Evolutionary conservation across 2,113 vertebrate genomes (phyloP).

Genomic region (Vombatus ursinus): DNA sequence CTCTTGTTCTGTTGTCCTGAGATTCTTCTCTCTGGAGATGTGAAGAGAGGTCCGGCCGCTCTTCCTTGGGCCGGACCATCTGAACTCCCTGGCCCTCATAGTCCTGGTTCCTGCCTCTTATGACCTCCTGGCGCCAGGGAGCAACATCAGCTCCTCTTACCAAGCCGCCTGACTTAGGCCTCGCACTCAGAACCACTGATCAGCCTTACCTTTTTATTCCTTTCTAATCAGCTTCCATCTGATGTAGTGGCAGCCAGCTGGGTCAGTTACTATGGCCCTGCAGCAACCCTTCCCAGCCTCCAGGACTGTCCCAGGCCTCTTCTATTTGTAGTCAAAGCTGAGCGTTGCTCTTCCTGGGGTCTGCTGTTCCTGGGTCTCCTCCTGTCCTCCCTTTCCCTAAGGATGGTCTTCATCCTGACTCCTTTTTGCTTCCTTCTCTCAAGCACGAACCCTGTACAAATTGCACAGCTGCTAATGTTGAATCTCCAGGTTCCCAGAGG

Average conservation of each 20-base stretch:
- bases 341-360: background rate
- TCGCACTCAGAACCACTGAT: background rate
- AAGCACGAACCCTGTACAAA: background rate
- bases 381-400: background rate
- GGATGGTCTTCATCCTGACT: background rate
- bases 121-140: background rate
- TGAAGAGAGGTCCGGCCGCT: constrained; percentile 46
- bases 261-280: background rate
- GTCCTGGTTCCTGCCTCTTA: background rate
- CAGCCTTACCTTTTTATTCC: background rate
- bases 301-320: background rate
- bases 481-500: background rate
- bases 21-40: background rate
- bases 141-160: background rate
- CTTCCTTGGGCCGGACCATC: background rate
- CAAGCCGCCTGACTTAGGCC: background rate
- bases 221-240: background rate
- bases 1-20: background rate
- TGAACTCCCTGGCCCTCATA: background rate
- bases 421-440: background rate
- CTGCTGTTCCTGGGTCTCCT: background rate
- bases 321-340: background rate
- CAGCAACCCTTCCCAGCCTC: background rate
- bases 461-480: background rate
- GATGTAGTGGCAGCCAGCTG: background rate